These are phyloP conservation scores for Tangachromis dhanisi DNA, from an alignment of 2,113 vertebrate genomes.

Conservation along the genomic window DNA sequence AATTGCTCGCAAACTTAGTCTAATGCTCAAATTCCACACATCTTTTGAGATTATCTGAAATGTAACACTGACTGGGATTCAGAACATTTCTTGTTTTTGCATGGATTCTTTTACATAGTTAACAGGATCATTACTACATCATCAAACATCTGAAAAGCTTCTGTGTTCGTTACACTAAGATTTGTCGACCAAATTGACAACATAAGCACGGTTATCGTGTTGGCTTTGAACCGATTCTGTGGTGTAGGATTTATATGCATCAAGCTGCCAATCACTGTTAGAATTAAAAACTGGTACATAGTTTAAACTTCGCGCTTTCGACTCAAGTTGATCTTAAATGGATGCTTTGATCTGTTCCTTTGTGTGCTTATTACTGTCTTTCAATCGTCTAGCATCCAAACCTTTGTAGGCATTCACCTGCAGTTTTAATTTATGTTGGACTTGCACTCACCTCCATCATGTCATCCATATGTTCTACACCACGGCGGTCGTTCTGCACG, in stretches of 20 bases:
- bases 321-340: not conserved
- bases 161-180: not conserved
- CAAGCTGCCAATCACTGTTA: not conserved
- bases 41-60: not conserved
- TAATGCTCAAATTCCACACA: not conserved
- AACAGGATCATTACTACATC: not conserved
- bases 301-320: not conserved
- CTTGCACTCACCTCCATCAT: constrained; percentile 70
- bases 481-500: constrained; percentile 93
- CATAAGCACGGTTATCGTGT: not conserved
- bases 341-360: not conserved
- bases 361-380: not conserved
- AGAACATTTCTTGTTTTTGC: not conserved
- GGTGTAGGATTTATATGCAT: not conserved
- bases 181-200: not conserved
- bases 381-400: not conserved
- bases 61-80: not conserved
- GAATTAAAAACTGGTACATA: not conserved
- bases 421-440: not conserved
- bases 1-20: not conserved
- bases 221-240: not conserved
- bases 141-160: not conserved
- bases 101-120: not conserved
- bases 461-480: constrained; percentile 85
- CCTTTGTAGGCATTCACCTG: not conserved